Percentiles rank a stretch among this genome's conserved stretches.
phyloP scores from a whole-genome alignment of 2,797 vertebrate species.

The Eurystomus glaucurus region DNA sequence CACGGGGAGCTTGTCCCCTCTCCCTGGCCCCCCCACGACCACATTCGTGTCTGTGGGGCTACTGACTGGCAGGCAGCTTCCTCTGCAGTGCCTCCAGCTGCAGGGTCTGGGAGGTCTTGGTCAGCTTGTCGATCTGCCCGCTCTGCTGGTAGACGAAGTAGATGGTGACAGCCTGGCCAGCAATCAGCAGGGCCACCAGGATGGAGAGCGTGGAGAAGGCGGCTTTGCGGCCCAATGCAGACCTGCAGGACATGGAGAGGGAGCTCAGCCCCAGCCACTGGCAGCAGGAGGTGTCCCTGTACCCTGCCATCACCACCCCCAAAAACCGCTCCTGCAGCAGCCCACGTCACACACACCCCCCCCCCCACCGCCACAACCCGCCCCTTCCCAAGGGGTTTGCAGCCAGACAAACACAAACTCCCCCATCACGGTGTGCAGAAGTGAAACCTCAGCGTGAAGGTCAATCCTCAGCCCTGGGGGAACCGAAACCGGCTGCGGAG shows the following conservation, averaged over 20 bases:
- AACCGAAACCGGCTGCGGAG: neutral
- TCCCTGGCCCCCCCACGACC: accelerated
- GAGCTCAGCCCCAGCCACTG: neutral
- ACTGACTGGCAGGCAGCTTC: slow-evolving; percentile 82
- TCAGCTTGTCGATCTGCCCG: slow-evolving; percentile 86
- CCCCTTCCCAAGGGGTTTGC: accelerated
- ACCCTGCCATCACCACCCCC: neutral
- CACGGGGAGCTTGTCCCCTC: accelerated
- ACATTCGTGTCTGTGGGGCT: neutral
- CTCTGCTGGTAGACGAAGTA: slow-evolving; percentile 90
- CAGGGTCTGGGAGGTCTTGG: slow-evolving; percentile 82
- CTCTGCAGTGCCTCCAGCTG: slow-evolving; percentile 82
- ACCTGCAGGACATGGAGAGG: neutral
- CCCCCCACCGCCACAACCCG: accelerated
- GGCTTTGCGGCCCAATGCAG: slow-evolving; percentile 77
- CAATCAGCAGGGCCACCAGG: slow-evolving; percentile 90
- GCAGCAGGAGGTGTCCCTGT: neutral
- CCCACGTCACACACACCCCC: accelerated
- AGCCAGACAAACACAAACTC: slow-evolving; percentile 1
- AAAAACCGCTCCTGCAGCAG: neutral
- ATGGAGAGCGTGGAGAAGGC: slow-evolving; percentile 87
- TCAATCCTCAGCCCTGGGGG: neutral
- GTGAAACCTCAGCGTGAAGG: slow-evolving; percentile 1
- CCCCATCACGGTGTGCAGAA: neutral
- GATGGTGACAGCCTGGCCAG: slow-evolving; percentile 90